Conservation (phyloP, 2,113 vertebrate genomes). For the Corapipo altera region DNA sequence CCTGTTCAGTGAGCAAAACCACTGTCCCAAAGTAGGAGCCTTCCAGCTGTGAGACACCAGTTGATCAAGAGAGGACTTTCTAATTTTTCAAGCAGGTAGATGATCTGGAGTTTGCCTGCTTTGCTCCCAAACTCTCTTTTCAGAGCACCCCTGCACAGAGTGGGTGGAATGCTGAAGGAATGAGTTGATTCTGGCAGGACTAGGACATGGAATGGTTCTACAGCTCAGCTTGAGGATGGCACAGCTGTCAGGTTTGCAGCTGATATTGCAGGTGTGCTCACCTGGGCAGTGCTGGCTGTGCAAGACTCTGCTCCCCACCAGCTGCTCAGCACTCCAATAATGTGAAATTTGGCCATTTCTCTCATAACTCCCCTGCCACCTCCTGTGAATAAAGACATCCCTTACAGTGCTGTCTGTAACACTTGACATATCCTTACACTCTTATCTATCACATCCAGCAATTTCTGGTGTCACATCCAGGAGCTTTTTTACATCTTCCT, state of each 20-base stretch:
- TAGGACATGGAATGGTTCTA: not conserved
- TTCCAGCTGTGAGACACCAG: not conserved
- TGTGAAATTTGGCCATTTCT: not conserved
- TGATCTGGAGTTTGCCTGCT: not conserved
- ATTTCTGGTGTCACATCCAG: not conserved
- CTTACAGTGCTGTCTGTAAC: rapidly evolving
- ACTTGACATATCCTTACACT: not conserved
- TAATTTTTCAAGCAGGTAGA: not conserved
- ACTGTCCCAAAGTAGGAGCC: not conserved
- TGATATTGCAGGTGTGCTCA: not conserved
- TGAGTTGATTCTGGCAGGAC: not conserved
- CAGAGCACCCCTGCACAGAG: rapidly evolving
- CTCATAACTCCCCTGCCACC: not conserved
- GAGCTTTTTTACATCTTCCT: not conserved
- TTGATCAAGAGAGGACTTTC: not conserved
- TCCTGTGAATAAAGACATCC: not conserved
- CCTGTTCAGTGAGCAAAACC: not conserved
- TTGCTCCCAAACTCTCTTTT: not conserved
- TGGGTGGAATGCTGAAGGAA: not conserved
- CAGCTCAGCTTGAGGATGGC: not conserved
- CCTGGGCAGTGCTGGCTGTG: not conserved
- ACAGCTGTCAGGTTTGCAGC: not conserved
- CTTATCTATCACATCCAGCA: rapidly evolving
- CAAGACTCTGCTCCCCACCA: not conserved
- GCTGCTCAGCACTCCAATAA: not conserved